Conservation (phyloP, 2,797 vertebrate species). For the Acipenser ruthenus region DNA sequence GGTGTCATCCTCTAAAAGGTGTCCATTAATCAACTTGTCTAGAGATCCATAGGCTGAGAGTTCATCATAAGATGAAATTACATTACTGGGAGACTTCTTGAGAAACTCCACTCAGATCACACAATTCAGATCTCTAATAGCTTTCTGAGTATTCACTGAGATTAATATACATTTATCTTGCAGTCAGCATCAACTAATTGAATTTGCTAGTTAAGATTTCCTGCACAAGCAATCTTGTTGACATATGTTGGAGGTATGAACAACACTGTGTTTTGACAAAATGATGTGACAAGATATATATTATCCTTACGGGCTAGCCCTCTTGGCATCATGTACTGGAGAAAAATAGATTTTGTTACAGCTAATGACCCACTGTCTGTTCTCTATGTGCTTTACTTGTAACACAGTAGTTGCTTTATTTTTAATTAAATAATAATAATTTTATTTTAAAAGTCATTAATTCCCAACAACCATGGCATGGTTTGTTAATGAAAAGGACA, state of each 20-base stretch:
- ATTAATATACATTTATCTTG: constrained; percentile 4
- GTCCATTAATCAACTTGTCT: constrained; percentile 11
- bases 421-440: too few relatives aligned
- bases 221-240: not conserved
- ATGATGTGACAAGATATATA: too few relatives aligned
- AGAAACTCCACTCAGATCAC: not conserved
- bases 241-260: not conserved
- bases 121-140: not conserved
- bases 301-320: too few relatives aligned
- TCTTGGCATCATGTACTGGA: too few relatives aligned
- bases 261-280: not conserved
- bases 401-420: too few relatives aligned
- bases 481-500: too few relatives aligned
- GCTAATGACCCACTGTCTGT: too few relatives aligned
- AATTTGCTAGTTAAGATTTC: not conserved
- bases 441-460: too few relatives aligned
- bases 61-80: constrained; percentile 9
- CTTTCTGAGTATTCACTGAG: constrained; percentile 4
- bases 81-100: not conserved
- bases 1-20: not conserved
- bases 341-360: too few relatives aligned
- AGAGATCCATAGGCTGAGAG: not conserved
- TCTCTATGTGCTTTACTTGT: too few relatives aligned
- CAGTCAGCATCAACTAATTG: not conserved
- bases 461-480: too few relatives aligned